Evolutionary conservation across 2,888 invertebrate species (phyloP).

Genomic region (Bembecia ichneumoniformis): DNA sequence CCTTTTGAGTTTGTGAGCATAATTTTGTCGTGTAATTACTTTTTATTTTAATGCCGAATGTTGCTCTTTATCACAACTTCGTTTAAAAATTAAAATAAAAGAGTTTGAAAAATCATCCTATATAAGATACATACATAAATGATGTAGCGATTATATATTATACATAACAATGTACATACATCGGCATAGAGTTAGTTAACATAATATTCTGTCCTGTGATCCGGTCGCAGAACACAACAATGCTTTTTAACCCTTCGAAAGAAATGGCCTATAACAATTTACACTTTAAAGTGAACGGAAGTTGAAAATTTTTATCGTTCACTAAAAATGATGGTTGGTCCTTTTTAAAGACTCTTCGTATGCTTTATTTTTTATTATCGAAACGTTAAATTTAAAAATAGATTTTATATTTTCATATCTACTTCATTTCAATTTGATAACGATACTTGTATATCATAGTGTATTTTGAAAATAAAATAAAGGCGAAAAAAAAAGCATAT

Average conservation of each 20-base stretch:
- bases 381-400: background rate
- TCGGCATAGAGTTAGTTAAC: too few relatives aligned
- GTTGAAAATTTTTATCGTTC: slow-evolving; percentile 39
- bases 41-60: too few relatives aligned
- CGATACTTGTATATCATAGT: background rate
- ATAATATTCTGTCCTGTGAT: slow-evolving; percentile 13
- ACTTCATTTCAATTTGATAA: too few relatives aligned
- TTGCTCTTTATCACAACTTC: too few relatives aligned
- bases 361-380: background rate
- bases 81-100: too few relatives aligned
- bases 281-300: slow-evolving; percentile 47
- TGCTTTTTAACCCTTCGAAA: slow-evolving; percentile 50
- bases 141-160: too few relatives aligned
- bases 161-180: too few relatives aligned
- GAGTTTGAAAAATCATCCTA: too few relatives aligned
- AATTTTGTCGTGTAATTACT: too few relatives aligned
- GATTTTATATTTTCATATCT: too few relatives aligned
- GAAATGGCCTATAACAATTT: slow-evolving; percentile 46
- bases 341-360: background rate
- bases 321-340: slow-evolving; percentile 20
- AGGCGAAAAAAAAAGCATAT: background rate
- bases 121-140: too few relatives aligned
- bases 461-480: background rate
- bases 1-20: too few relatives aligned
- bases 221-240: slow-evolving; percentile 41